phyloP scores from a whole-genome alignment of 2,888 invertebrate genomes.

The Rhingia rostrata region DNA sequence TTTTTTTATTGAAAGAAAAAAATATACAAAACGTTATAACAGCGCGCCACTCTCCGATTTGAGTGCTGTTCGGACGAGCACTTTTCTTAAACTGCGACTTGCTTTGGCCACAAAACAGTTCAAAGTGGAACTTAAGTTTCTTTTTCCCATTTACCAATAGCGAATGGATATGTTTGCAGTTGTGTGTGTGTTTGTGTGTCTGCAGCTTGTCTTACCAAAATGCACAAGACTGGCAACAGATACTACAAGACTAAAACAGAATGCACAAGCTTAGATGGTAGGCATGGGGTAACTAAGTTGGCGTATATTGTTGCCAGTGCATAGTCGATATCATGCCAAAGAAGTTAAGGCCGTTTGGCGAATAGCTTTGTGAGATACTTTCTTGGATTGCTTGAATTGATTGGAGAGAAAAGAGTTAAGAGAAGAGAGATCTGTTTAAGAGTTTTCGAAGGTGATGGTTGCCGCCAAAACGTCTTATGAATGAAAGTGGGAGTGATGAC shows the following conservation, averaged over 20 bases:
- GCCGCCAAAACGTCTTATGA: constrained; percentile 50
- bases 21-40: constrained; percentile 41
- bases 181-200: background rate
- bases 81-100: constrained; percentile 80
- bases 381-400: background rate
- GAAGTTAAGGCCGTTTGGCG: constrained; percentile 64
- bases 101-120: constrained; percentile 75
- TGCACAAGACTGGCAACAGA: constrained; percentile 51
- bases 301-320: constrained; percentile 22
- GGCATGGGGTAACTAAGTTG: background rate
- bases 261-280: constrained; percentile 42
- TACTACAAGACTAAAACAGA: constrained; percentile 46
- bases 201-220: constrained; percentile 57
- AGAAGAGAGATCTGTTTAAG: constrained; percentile 39
- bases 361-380: constrained; percentile 43
- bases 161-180: background rate
- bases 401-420: background rate
- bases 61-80: constrained; percentile 80
- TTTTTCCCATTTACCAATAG: constrained; percentile 61
- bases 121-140: constrained; percentile 77
- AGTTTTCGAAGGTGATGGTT: constrained; percentile 3
- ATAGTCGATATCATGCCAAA: constrained; percentile 9
- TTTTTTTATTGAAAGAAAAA: constrained; percentile 33
- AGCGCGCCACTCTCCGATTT: constrained; percentile 76
- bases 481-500: constrained; percentile 68